These are phyloP conservation scores for Antheraea yamamai DNA, from an alignment of 2,888 invertebrate species.

Conservation along the genomic window DNA sequence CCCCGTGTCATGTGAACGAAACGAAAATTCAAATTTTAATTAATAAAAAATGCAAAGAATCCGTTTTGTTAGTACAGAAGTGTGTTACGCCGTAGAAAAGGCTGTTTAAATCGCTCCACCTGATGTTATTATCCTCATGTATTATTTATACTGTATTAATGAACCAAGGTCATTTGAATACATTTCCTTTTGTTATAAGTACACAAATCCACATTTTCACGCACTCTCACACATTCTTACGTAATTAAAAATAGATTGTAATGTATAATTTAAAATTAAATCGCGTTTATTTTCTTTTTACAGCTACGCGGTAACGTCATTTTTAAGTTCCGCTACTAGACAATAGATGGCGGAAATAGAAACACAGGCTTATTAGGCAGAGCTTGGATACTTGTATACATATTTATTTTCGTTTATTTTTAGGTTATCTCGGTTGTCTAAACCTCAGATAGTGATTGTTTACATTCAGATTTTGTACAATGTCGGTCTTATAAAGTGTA, in stretches of 20 bases:
- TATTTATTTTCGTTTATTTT: not conserved
- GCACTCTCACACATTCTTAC: slow-evolving; percentile 33
- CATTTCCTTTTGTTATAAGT: slow-evolving; percentile 57
- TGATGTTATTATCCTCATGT: slow-evolving; percentile 54
- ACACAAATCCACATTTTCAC: slow-evolving; percentile 48
- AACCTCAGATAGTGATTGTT: not conserved
- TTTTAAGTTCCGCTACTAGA: slow-evolving; percentile 62
- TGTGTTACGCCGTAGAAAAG: slow-evolving; percentile 50
- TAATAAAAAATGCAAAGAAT: slow-evolving; percentile 38
- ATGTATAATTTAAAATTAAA: slow-evolving; percentile 20
- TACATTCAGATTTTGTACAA: not conserved
- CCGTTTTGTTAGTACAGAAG: not conserved
- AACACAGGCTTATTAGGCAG: not conserved
- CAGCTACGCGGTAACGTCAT: not conserved
- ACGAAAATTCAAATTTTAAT: not conserved
- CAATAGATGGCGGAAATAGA: slow-evolving; percentile 63
- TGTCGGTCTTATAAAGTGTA: not conserved
- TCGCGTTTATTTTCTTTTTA: slow-evolving; percentile 28
- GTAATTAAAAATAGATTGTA: slow-evolving; percentile 33
- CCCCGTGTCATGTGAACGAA: not conserved
- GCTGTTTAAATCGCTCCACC: slow-evolving; percentile 36
- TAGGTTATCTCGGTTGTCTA: not conserved
- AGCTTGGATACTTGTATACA: not conserved
- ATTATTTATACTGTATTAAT: slow-evolving; percentile 75
- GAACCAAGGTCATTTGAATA: slow-evolving; percentile 77